Evolutionary conservation across 2,797 vertebrate species (phyloP).

Genomic region (Tiaroga cobitis): DNA sequence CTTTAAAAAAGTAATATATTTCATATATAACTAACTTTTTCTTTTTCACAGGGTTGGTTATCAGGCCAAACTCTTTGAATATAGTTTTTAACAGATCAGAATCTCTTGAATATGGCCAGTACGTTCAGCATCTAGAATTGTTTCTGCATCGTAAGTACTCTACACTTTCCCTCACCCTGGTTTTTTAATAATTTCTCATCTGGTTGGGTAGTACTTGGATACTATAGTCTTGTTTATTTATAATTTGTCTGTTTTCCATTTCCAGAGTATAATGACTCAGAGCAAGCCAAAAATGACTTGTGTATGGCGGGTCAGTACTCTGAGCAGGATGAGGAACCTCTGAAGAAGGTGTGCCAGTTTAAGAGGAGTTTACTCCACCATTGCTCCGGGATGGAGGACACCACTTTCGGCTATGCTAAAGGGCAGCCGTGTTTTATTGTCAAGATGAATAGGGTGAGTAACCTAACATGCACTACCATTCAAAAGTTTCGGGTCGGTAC

Average conservation of each 20-base stretch:
- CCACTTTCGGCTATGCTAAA: slow-evolving; percentile 84
- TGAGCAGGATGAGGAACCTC: slow-evolving; percentile 71
- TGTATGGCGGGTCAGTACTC: slow-evolving; percentile 81
- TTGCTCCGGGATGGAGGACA: slow-evolving; percentile 86
- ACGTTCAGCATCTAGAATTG: slow-evolving; percentile 79
- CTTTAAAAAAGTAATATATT: background rate
- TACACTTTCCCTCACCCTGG: background rate
- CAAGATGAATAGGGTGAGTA: slow-evolving; percentile 95
- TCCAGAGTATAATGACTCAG: slow-evolving; percentile 83
- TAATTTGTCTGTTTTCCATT: slow-evolving; percentile 15
- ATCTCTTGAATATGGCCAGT: slow-evolving; percentile 72
- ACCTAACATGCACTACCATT: background rate
- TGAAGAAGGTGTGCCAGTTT: slow-evolving; percentile 86
- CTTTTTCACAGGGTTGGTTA: slow-evolving; percentile 83
- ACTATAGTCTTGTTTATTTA: background rate
- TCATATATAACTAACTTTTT: background rate
- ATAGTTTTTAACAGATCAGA: slow-evolving; percentile 83
- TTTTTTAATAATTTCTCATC: background rate
- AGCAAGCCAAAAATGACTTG: slow-evolving; percentile 81
- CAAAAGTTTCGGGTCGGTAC: background rate
- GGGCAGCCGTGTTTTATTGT: slow-evolving; percentile 90
- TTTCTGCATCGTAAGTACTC: slow-evolving; percentile 86
- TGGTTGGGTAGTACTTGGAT: background rate
- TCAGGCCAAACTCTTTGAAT: slow-evolving; percentile 89
- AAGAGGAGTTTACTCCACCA: slow-evolving; percentile 78